Percentiles rank a stretch among this genome's conserved stretches.
Conservation (phyloP, 2,797 vertebrate genomes). For the Falco columbarius region DNA sequence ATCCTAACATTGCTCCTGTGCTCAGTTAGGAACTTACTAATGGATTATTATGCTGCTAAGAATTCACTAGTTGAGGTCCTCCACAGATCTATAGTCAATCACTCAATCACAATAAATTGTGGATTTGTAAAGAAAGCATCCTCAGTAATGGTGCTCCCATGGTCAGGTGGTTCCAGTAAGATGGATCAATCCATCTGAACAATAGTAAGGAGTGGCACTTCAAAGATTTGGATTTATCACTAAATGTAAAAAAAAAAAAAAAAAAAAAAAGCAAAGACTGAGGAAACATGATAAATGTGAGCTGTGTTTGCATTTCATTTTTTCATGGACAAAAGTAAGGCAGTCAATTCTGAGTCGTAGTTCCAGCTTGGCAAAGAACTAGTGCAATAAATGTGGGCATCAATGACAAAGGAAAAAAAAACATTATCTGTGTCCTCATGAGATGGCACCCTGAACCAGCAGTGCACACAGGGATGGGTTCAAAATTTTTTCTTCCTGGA, state of each 20-base stretch:
- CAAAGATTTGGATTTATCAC: neutral
- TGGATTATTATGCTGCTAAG: neutral
- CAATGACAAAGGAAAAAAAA: neutral
- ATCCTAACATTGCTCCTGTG: neutral
- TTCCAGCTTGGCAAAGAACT: neutral
- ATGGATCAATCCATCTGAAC: neutral
- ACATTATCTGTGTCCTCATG: neutral
- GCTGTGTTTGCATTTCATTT: neutral
- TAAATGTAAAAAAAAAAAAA: neutral
- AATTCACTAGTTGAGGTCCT: neutral
- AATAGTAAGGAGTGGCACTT: neutral
- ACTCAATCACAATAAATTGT: neutral
- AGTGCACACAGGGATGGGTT: neutral
- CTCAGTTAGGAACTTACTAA: neutral
- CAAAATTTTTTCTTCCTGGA: neutral
- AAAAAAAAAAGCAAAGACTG: neutral
- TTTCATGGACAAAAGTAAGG: neutral
- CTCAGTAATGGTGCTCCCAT: neutral
- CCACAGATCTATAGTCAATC: neutral
- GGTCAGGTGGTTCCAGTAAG: neutral
- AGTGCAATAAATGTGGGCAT: neutral
- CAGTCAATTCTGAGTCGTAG: neutral
- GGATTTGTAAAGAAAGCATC: neutral
- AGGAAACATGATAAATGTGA: neutral
- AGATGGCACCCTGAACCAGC: slow-evolving; percentile 20